These are phyloP conservation scores for Bedellia somnulentella DNA, from an alignment of 2,888 invertebrate genomes.

Conservation along the genomic window DNA sequence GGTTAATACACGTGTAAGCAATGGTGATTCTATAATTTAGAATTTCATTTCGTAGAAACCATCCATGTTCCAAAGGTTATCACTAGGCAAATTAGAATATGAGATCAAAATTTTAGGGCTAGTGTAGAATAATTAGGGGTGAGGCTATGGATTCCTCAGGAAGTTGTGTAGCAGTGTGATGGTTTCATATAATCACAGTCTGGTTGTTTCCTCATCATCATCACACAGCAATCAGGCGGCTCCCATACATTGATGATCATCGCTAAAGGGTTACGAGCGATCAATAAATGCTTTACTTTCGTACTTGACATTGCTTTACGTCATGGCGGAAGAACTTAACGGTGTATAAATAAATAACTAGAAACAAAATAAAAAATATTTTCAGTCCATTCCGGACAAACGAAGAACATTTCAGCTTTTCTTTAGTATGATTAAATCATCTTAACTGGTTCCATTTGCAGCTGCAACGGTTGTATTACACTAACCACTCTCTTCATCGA, in stretches of 20 bases:
- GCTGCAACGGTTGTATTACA: conserved; percentile 32
- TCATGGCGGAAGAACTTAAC: conserved; percentile 32
- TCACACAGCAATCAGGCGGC: conserved; percentile 46
- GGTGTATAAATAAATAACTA: conserved; percentile 26
- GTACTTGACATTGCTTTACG: conserved; percentile 4
- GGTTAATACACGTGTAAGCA: conserved; percentile 31
- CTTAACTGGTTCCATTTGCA: too few species aligned
- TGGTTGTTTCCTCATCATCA: conserved; percentile 53
- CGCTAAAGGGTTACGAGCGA: conserved; percentile 42
- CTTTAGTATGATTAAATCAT: conserved; percentile 2
- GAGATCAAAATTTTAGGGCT: conserved; percentile 61
- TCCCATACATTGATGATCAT: too few species aligned
- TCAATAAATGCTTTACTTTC: conserved; percentile 10
- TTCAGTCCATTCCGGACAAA: conserved; percentile 34
- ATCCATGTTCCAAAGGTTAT: conserved; percentile 47
- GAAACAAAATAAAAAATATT: conserved; percentile 29
- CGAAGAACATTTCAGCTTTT: too few species aligned
- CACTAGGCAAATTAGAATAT: conserved; percentile 62
- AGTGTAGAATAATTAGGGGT: too few species aligned
- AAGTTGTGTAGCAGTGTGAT: conserved; percentile 38
- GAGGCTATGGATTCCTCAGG: too few species aligned
- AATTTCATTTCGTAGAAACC: conserved; percentile 47
- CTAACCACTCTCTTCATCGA: conserved; percentile 32
- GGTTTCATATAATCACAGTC: conserved; percentile 54
- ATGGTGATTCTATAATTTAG: conserved; percentile 46